Evolutionary conservation across 2,888 invertebrate genomes (phyloP), one percentile per base, ranked within the genome.

Genomic region (Neria commutata): DNA sequence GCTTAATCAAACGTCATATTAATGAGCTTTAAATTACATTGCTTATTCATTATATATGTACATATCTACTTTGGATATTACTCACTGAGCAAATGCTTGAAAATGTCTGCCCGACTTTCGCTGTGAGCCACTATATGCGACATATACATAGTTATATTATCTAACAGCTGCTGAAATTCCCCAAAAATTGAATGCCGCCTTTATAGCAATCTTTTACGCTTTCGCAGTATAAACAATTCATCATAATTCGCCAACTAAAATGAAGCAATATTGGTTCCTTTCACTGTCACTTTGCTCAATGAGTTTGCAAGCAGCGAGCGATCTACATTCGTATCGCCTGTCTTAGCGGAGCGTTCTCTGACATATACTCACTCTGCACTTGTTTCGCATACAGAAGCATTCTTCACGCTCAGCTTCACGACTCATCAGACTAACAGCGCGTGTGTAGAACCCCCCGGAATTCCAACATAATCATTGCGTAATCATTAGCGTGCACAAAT

Each of bases 381-480:
- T 60, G 69, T 65, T 70, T 34, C 66, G 46, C 58, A 56, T 53
- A 61, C 52, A 55, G 61, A 48, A 48, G 46, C 17, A 59, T 56
- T 49, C 55, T 71, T 70, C 66, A 67, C 69, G 63, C 54, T 46
- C 34, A 45, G 23, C n/a, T 14, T 19, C 25, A 33, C 33, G 19
- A 16, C 21, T 4, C 29, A 29, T 40, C 40, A n/a, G n/a, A n/a
- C n/a, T n/a, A n/a, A n/a, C n/a, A n/a, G n/a, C n/a, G n/a, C n/a
- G n/a, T n/a, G n/a, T n/a, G n/a, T n/a, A n/a, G n/a, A n/a, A 19
- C 21, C 42, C 17, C 42, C 42, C 42, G 56, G 54, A 61, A 67
- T 67, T 62, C 64, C 64, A 47, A 75, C 73, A 73, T 76, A 75
- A 77, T 77, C 77, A 77, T 77, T 77, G 77, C 75, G 74, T 72